Evolutionary conservation across 2,113 vertebrate genomes (phyloP), one percentile per base, ranked within the genome.

Genomic region (Ceyx cyanopectus): DNA sequence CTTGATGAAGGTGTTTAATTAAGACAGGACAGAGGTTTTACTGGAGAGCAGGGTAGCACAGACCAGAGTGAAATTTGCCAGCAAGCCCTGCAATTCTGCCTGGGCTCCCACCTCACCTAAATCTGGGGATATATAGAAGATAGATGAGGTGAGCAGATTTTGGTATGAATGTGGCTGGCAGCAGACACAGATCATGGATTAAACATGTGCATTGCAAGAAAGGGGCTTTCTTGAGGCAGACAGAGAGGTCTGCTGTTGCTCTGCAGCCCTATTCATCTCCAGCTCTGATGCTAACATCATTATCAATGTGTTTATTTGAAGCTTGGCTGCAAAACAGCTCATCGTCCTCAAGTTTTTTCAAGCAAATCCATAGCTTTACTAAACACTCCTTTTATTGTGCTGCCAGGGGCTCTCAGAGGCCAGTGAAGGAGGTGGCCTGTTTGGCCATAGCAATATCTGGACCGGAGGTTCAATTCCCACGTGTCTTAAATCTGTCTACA

Each of bases 371-470:
- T 51, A 81, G 75, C 75, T 92, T 74, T 53, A 45, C 75, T 93
- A 94, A 96, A 96, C 89, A 7, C 67, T 87, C 61, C 91, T 92
- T 89, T 93, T 91, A 73, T 80, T 91, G 92, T 69, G 84, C 91
- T 95, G 95, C 96, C 95, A 93, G 89, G 56, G 81, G 67, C 81
- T 80, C 74, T 63, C 65, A 54, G 74, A 62, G 92, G 86, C 69
- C 69, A 68, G 79, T 2, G 4, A 16, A 92, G 89, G 92, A 94
- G 78, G 67, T 87, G 95, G 84, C 87, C 81, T 73, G 46, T 41
- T 89, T 94, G 96, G 81, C 94, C 86, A 46, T 51, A 50, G 58
- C 0, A 19, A 70, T 80, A 73, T 85, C 81, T 93, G 91, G 67
- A 46, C 72, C 10, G 11, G 92, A 92, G 78, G 60, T 85, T 69